These are phyloP conservation scores for Clivina fossor DNA, from an alignment of 2,888 invertebrate genomes.

Conservation along the genomic window DNA sequence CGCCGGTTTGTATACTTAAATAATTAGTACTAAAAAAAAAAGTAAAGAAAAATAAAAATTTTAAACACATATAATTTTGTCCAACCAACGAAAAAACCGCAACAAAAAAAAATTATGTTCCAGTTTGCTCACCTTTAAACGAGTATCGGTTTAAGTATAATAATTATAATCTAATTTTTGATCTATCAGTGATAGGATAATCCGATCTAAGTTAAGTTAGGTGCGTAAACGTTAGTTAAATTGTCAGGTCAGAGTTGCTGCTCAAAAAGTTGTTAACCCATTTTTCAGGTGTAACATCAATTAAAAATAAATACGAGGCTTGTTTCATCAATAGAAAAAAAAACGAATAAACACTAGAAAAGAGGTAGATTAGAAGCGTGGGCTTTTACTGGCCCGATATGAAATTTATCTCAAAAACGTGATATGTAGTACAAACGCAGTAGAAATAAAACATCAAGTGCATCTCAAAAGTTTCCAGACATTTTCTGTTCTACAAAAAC, in stretches of 20 bases:
- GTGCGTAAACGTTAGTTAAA: constrained; percentile 11
- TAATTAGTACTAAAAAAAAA: no score
- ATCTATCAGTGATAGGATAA: no score
- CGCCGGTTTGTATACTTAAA: no score
- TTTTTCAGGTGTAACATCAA: constrained; percentile 25
- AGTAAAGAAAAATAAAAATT: no score
- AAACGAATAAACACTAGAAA: constrained; percentile 10
- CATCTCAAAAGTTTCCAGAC: neutral
- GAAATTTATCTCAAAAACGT: constrained; percentile 17
- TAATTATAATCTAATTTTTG: constrained; percentile 3
- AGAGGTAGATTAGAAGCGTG: constrained; percentile 9
- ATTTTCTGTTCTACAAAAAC: no score
- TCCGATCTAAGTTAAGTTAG: constrained; percentile 9
- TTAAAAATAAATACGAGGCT: constrained; percentile 31
- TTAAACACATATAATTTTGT: no score
- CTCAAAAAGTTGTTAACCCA: constrained; percentile 11
- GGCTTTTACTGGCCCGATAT: constrained; percentile 9
- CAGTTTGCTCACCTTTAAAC: neutral
- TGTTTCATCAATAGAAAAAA: constrained; percentile 22
- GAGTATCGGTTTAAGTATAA: neutral
- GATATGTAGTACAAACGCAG: neutral
- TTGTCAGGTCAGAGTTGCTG: constrained; percentile 10
- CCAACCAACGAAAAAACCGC: no score
- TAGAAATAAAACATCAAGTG: neutral
- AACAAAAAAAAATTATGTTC: neutral